A percentile compares a stretch with the other conserved stretches of the same genome.
Evolutionary conservation across 1,140 invertebrate genomes (phyloP).

Genomic region (Megalopta genalis): DNA sequence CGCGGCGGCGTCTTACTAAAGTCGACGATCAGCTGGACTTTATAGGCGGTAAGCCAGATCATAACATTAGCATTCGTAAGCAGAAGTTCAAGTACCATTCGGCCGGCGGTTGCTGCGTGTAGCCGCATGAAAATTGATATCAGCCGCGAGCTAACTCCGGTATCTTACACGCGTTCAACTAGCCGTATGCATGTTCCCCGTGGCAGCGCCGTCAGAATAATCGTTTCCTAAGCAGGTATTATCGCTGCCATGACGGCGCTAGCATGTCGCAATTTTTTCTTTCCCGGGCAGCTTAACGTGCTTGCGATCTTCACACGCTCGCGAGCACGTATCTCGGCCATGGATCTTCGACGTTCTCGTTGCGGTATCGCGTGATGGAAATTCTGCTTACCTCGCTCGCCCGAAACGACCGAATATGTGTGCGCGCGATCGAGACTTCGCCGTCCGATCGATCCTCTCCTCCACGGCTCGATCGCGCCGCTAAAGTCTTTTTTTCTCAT

Average conservation of each 20-base stretch:
- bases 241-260: slow-evolving; percentile 57
- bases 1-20: neutral
- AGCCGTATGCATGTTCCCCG: slow-evolving; percentile 42
- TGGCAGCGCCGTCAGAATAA: slow-evolving; percentile 47
- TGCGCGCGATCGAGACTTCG: neutral
- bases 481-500: too few species aligned
- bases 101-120: slow-evolving; percentile 18
- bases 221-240: slow-evolving; percentile 55
- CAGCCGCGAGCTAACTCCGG: slow-evolving; percentile 28
- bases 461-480: too few species aligned
- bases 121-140: slow-evolving; percentile 54
- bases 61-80: slow-evolving; percentile 27
- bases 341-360: slow-evolving; percentile 50
- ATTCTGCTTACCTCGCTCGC: neutral
- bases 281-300: slow-evolving; percentile 47
- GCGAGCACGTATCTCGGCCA: slow-evolving; percentile 36
- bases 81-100: slow-evolving; percentile 16
- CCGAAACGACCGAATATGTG: neutral
- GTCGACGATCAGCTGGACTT: slow-evolving; percentile 10
- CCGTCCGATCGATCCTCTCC: neutral
- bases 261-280: slow-evolving; percentile 61
- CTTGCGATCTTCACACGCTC: slow-evolving; percentile 53
- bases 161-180: slow-evolving; percentile 50
- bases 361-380: slow-evolving; percentile 40
- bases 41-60: neutral